Conservation (phyloP, 2,888 invertebrate species). For the Panorpa germanica region DNA sequence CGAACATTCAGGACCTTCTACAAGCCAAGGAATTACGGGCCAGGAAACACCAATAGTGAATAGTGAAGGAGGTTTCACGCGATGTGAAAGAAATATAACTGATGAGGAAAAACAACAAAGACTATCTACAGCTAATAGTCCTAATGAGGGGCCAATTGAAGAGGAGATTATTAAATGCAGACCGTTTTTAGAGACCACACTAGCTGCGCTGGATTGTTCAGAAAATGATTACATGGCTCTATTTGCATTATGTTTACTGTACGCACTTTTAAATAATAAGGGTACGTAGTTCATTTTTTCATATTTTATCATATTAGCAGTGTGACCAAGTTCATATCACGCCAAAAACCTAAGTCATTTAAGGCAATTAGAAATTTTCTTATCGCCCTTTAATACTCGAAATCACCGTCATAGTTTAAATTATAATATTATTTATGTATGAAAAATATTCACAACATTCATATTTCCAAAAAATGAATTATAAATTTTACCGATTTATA, state of each 20-base stretch:
- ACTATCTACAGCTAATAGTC: slow-evolving; percentile 16
- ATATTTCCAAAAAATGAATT: neutral
- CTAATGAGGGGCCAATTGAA: slow-evolving; percentile 15
- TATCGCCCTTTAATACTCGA: too few relatives aligned
- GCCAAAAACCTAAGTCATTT: too few relatives aligned
- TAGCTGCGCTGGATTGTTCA: slow-evolving; percentile 68
- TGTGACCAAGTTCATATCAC: too few relatives aligned
- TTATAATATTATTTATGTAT: too few relatives aligned
- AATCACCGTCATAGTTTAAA: too few relatives aligned
- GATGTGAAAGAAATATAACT: slow-evolving; percentile 53
- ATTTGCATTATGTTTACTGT: slow-evolving; percentile 78
- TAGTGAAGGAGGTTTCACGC: slow-evolving; percentile 10
- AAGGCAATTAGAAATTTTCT: too few relatives aligned
- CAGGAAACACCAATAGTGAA: slow-evolving; percentile 6
- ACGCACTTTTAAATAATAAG: slow-evolving; percentile 84
- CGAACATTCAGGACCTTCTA: slow-evolving; percentile 12
- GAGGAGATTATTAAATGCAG: slow-evolving; percentile 17
- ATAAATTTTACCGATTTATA: neutral
- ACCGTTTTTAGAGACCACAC: slow-evolving; percentile 73
- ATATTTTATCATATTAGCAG: slow-evolving; percentile 9
- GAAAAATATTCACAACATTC: too few relatives aligned
- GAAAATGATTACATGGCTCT: slow-evolving; percentile 92
- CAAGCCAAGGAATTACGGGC: slow-evolving; percentile 3
- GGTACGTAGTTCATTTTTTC: slow-evolving; percentile 35
- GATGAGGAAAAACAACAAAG: slow-evolving; percentile 65